Evolutionary conservation across 64 coral and sea anemone genomes (phyloP), one percentile per base, ranked within the genome.

Genomic region (Stichodactyla helianthus): DNA sequence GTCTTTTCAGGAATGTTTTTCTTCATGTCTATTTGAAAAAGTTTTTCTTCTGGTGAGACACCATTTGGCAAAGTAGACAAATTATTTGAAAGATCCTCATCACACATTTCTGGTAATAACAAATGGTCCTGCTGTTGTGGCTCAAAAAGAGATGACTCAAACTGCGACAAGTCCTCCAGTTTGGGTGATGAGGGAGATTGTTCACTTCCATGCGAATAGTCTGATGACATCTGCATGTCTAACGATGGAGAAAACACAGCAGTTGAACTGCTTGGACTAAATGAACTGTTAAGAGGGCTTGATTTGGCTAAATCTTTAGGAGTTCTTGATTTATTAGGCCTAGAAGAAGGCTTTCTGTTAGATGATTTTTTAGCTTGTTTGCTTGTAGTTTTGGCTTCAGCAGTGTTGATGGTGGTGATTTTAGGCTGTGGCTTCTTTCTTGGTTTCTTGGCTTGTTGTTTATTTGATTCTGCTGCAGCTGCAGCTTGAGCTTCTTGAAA

Each of bases 401-500:
- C 61, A 13, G 79, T 15, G 10, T 13, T 82, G 9, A 84, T 53
- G 7, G 79, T 15, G 10, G 16, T 82, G 9, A 85, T 53, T 23
- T 93, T 90, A 53, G 89, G 88, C 55, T 97, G 94, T 0, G 91
- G 91, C 59, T 85, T 97, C 52, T 90, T 87, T 13, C 91, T 84
- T 17, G 84, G 94, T 87, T 97, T 97, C 88, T 97, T 97, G 1
- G 68, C 59, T 71, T 83, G 94, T 84, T 86, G 91, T 87, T 93
- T 93, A 79, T 18, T 97, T 83, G 91, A 91, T 25, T 87, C 91
- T 22, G 88, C 85, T 10, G 88, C 93, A 18, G 88, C 93, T 26
- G 93, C 93, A n/a, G 83, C 90, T 81, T 95, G 93, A 20, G 93
- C 90, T 77, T 95, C 93, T 67, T 95, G 93, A 71, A 89, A 95